Percentiles rank a stretch among this genome's conserved stretches.
Evolutionary conservation across 2,888 invertebrate species (phyloP).

Genomic region (Eristalis tenax): DNA sequence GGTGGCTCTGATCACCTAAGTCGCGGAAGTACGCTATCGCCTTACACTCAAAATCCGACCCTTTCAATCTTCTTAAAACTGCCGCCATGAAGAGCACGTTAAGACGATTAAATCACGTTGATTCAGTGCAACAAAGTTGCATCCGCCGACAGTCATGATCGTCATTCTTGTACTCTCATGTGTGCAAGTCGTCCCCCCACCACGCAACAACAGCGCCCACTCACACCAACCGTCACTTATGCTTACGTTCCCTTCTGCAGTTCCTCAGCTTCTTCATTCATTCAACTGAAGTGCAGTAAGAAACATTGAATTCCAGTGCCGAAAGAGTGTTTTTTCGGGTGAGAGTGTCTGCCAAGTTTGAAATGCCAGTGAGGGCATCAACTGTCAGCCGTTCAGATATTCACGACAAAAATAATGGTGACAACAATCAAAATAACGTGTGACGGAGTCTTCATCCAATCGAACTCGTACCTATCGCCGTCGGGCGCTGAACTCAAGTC

Average conservation of each 20-base stretch:
- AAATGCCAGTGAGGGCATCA: constrained; percentile 33
- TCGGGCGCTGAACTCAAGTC: constrained; percentile 58
- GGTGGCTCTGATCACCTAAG: background rate
- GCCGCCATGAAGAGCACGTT: background rate
- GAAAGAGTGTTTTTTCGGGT: background rate
- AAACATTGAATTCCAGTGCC: background rate
- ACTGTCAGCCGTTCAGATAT: constrained; percentile 30
- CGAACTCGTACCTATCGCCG: constrained; percentile 79
- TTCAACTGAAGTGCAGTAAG: background rate
- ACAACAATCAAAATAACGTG: constrained; percentile 81
- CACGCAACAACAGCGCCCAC: background rate
- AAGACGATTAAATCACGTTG: background rate
- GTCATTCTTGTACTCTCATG: background rate
- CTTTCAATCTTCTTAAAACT: background rate
- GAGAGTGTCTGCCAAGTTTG: constrained; percentile 4
- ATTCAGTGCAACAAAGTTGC: background rate
- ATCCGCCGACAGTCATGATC: background rate
- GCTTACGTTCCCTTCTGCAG: background rate
- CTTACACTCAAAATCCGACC: background rate
- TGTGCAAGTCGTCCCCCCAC: background rate
- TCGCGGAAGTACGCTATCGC: background rate
- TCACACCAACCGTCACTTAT: background rate
- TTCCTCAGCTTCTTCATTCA: background rate
- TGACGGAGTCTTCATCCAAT: constrained; percentile 81
- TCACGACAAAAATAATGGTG: constrained; percentile 76